Base-by-base conservation (phyloP, 2,113 vertebrate species). In the Cisticola juncidis region DNA sequence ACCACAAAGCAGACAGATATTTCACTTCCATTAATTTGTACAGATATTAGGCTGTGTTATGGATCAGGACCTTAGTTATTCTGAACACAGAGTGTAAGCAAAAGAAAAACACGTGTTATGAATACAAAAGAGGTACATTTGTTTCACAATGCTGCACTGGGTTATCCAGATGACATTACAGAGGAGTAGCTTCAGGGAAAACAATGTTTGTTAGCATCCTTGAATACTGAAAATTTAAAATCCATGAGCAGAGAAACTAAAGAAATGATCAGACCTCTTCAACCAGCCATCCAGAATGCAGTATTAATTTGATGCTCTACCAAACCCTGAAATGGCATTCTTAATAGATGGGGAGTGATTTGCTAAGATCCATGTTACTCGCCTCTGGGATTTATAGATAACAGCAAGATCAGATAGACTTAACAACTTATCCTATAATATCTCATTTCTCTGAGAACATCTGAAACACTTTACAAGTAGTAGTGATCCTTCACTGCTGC, bases 261-360 rank as follows among this genome's bases (percentile, higher is more conserved):
- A 87, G 42, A 90, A 74, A 77, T 91, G 54, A 91, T 88, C 58
- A 83, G 54, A 86, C 35, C 47, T 85, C 76, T 86, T 70, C 70
- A 92, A 82, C 42, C 85, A 88, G 62, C 86, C 92, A 77, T 73
- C 47, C 87, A 92, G 71, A 78, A 78, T 71, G 76, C 64, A 83
- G 64, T 40, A 60, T 64, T 88, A 86, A 96, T 96, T 92, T 95
- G 80, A 92, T 96, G 85, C 90, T 94, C 95, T 95, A 90, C 44
- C 90, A 96, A 94, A 92, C 60, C 51, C 92, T 92, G 88, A 95
- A 96, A 96, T 95, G 64, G 48, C 87, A 81, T 81, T 87, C 69
- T 61, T 92, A 88, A 86, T 83, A 90, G 69, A 86, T 26, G 48
- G 56, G 35, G 47, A 92, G 56, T 81, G 72, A 84, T 86, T 86